Conservation (phyloP, 2,797 vertebrate species). For the Argyrosomus regius region DNA sequence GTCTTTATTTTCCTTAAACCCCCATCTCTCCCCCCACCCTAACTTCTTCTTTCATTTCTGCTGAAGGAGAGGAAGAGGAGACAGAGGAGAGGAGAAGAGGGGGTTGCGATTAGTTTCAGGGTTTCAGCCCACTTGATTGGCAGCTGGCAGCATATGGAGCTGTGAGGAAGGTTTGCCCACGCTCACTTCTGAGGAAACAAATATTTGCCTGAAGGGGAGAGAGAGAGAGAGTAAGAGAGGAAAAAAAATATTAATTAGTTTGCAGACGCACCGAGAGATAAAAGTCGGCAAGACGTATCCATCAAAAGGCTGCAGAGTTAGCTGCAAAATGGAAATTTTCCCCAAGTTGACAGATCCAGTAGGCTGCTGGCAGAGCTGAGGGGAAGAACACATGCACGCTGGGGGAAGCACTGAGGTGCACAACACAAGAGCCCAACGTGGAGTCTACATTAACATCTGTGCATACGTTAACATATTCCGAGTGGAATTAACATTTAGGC, state of each 20-base stretch:
- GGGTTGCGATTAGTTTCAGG: slow-evolving; percentile 78
- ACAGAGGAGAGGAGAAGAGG: slow-evolving; percentile 49
- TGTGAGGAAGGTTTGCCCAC: slow-evolving; percentile 92
- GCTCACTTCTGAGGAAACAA: slow-evolving; percentile 97
- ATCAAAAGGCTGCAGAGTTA: slow-evolving; percentile 93
- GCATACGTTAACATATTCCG: slow-evolving; percentile 90
- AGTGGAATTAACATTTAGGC: slow-evolving; percentile 92
- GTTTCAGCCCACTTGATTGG: slow-evolving; percentile 91
- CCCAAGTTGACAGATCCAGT: slow-evolving; percentile 93
- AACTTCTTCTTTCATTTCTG: slow-evolving; percentile 69
- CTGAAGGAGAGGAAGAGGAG: slow-evolving; percentile 70
- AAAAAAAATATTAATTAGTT: slow-evolving; percentile 96
- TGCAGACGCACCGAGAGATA: slow-evolving; percentile 93
- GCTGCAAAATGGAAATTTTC: slow-evolving; percentile 95
- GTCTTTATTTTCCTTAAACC: slow-evolving; percentile 68
- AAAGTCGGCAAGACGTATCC: slow-evolving; percentile 94
- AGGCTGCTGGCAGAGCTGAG: slow-evolving; percentile 88
- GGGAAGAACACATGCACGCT: slow-evolving; percentile 80
- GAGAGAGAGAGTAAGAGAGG: slow-evolving; percentile 50
- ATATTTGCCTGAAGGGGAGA: slow-evolving; percentile 94
- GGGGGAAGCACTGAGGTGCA: slow-evolving; percentile 67
- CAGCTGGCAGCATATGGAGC: slow-evolving; percentile 95
- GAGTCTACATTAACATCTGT: slow-evolving; percentile 87
- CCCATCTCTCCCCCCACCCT: slow-evolving; percentile 28
- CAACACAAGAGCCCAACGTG: slow-evolving; percentile 68